phyloP scores from a whole-genome alignment of 2,113 vertebrate species.

The Talpa occidentalis region DNA sequence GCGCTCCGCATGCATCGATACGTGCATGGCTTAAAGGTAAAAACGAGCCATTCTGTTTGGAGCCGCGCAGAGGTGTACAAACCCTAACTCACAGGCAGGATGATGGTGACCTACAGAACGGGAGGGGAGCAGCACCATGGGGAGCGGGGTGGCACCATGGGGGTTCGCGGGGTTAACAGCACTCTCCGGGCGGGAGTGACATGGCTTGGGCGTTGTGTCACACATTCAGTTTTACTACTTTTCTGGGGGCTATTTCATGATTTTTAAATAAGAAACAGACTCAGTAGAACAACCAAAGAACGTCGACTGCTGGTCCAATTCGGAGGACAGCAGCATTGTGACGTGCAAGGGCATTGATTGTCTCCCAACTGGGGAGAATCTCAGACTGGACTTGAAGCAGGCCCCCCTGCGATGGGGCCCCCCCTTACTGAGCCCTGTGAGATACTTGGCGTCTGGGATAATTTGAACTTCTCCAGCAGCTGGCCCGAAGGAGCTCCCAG shows the following conservation, averaged over 20 bases:
- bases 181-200: not conserved
- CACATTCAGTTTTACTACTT: conserved; percentile 17
- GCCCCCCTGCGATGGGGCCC: too few relatives aligned
- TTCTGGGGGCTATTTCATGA: conserved; percentile 35
- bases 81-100: not conserved
- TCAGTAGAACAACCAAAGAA: not conserved
- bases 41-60: not conserved
- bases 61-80: not conserved
- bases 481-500: not conserved
- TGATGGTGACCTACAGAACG: not conserved
- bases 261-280: not conserved
- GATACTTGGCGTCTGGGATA: not conserved
- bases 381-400: not conserved
- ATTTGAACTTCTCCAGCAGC: not conserved
- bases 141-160: too few relatives aligned
- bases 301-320: not conserved
- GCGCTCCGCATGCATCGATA: not conserved
- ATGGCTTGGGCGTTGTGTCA: not conserved
- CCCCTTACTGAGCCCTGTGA: not conserved
- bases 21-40: not conserved
- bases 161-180: not conserved
- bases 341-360: not conserved
- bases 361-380: not conserved
- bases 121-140: not conserved
- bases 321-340: not conserved